Evolutionary conservation across 2,888 invertebrate genomes (phyloP), one percentile per base, ranked within the genome.

Genomic region (Petrolisthes manimaculis): DNA sequence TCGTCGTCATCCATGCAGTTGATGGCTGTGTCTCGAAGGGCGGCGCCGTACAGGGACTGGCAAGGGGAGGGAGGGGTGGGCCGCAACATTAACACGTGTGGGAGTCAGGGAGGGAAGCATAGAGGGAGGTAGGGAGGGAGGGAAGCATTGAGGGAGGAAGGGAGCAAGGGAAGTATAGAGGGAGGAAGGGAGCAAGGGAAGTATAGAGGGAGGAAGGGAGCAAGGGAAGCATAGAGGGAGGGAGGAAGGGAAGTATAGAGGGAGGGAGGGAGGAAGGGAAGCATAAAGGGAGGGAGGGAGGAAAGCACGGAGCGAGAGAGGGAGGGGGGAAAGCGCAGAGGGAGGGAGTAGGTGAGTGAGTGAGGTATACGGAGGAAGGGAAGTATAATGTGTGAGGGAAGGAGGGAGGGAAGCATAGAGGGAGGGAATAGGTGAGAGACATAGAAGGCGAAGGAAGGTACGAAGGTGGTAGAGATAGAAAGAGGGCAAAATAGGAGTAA

Each of bases 21-120:
- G 83, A 92, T 91, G 69, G 91, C 90, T 4, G 92, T 91, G 86
- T 92, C 91, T 18, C 92, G 91, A 9, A 92, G 89, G 18, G 89
- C 89, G 61, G 84, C 88, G n/a, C 91, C 89, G 80, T 83, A 91
- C 71, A 91, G 83, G 77, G 86, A 88, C 90, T 90, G 86, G 79
- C 61, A 82, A 54, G 78, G 67, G 37, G 37, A 37, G 37, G 61
- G 80, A 56, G 71, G 56, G 69, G 71, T 37, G 61, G 51, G 80
- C 75, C 18, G n/a, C 67, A n/a, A 71, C 79, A 86, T 79, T 86
- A 80, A 80, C 71, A 74, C 18, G 75, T 61, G 71, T 12, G 80
- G 74, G 75, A 21, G 81, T 2, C 37, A 81, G 51, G 51, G 82
- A 37, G n/a, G 71, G 18, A 21, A n/a, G 71, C 14, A 71, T n/a